Evolutionary conservation across 2,113 vertebrate genomes (phyloP).

Genomic region (Morphnarchus princeps): DNA sequence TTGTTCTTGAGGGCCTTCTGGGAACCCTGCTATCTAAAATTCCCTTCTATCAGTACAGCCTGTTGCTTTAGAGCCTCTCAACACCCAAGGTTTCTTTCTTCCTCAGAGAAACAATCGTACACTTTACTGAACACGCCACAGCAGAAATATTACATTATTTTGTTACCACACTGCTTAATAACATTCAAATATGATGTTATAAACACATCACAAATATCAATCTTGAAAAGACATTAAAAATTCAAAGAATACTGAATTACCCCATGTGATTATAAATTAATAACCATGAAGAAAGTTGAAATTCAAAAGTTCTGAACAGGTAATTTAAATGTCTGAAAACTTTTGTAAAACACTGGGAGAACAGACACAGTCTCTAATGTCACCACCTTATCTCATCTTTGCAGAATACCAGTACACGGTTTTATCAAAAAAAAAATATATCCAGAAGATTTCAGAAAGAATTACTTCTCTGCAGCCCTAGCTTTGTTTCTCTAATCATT

Average conservation of each 20-base stretch:
- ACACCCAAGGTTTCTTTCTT: background rate
- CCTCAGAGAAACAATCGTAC: background rate
- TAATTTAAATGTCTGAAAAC: background rate
- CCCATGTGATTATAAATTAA: background rate
- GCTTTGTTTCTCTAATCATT: background rate
- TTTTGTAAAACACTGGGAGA: background rate
- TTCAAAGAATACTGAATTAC: background rate
- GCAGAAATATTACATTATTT: conserved; percentile 36
- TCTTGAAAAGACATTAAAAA: conserved; percentile 26
- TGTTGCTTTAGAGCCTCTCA: background rate
- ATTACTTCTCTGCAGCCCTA: background rate
- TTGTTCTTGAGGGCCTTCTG: background rate
- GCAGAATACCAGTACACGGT: background rate
- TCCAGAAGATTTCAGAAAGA: background rate
- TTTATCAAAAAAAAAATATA: background rate
- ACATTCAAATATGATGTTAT: conserved; percentile 1
- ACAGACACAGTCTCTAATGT: background rate
- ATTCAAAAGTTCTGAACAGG: background rate
- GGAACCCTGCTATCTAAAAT: background rate
- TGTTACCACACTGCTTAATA: background rate
- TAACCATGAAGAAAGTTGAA: background rate
- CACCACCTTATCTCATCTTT: background rate
- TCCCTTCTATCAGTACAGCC: background rate
- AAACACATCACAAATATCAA: conserved; percentile 12
- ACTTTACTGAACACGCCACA: conserved; percentile 27